phyloP scores from a whole-genome alignment of 1,140 invertebrate genomes.

The Bombyx mori region DNA sequence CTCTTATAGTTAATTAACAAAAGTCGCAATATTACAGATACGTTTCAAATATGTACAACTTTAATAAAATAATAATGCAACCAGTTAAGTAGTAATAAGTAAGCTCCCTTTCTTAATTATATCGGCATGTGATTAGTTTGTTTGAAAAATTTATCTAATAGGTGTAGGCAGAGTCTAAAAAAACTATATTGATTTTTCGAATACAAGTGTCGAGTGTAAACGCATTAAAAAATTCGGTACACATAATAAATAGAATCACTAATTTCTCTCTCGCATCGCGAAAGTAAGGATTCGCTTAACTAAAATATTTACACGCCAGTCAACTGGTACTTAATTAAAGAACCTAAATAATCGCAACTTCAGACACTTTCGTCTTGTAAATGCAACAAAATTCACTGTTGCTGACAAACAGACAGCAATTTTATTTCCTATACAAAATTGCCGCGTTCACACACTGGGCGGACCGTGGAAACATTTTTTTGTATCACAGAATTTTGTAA shows the following conservation, averaged over 20 bases:
- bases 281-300: conserved; percentile 6
- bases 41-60: conserved; percentile 68
- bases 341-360: background rate
- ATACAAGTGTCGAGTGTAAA: conserved; percentile 1
- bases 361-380: conserved; percentile 6
- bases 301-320: conserved; percentile 3
- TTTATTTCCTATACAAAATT: background rate
- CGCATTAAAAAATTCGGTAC: conserved; percentile 9
- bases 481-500: background rate
- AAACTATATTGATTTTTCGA: conserved; percentile 46
- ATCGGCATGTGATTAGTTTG: too few relatives aligned
- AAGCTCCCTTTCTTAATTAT: too few relatives aligned
- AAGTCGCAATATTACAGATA: conserved; percentile 64
- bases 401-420: conserved; percentile 1
- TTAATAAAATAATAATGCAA: conserved; percentile 24
- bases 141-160: too few relatives aligned
- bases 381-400: conserved; percentile 9
- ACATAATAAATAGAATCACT: conserved; percentile 8
- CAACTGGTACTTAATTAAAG: conserved; percentile 3
- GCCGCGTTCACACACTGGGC: conserved; percentile 1
- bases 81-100: conserved; percentile 8
- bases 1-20: conserved; percentile 55
- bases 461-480: conserved; percentile 1
- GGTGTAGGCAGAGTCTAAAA: conserved; percentile 2
- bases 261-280: conserved; percentile 5